Evolutionary conservation across 2,113 vertebrate species (phyloP), one percentile per base, ranked within the genome.

Genomic region (Morone chrysops): DNA sequence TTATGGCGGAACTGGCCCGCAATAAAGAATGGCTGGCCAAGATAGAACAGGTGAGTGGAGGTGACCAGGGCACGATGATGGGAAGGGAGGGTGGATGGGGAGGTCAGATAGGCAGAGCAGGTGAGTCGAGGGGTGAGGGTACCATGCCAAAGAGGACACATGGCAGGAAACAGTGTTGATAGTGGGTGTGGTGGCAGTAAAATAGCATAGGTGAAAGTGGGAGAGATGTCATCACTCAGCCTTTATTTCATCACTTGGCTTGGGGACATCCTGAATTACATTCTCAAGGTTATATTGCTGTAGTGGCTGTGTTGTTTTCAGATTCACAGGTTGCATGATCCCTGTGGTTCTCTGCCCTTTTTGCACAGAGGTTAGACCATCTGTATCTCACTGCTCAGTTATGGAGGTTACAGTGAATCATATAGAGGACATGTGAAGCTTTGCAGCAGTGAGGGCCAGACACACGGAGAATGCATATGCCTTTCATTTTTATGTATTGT

Each of bases 21-120:
- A 98, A 98, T 92, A 98, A 97, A 57, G 97, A 97, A 94, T 98
- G 97, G 97, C 92, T 98, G 91, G 96, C 97, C 93, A 98, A 98
- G 93, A 97, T 98, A 68, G 97, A 97, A 93, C 96, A 96, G 97
- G 97, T 97, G 94, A 96, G 94, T 94, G 78, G 86, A 89, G 89
- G 84, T 48, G 88, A 85, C 41, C 43, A 61, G 63, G 66, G 65
- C 31, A 51, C 50, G 81, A 47, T 74, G 70, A 57, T 69, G 48
- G 40, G 71, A 47, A 53, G 62, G 53, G 63, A 76, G 38, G 57
- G 78, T 16, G 67, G 67, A 67, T 38, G 62, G 57, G 83, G 86
- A 84, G 82, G 80, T 75, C 76, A 86, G 83, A 88, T 54, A 69
- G 75, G 62, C 78, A 70, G 63, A 80, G 78, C 63, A 85, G 78